Conservation (phyloP, 2,113 vertebrate genomes). For the Heterochromis multidens region DNA sequence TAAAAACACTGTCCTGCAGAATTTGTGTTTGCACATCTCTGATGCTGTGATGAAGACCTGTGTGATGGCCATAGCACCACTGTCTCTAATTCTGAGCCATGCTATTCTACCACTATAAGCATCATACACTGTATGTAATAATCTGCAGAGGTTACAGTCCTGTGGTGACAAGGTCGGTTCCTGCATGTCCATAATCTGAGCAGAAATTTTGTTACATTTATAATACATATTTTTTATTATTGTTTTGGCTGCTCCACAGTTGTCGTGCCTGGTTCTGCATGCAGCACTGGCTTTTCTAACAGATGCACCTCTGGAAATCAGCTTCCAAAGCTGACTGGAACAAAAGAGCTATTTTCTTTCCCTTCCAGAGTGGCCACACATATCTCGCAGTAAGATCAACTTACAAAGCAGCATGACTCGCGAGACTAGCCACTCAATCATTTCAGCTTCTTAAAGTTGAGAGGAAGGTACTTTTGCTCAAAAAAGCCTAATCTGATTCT, state of each 20-base stretch:
- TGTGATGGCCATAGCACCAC: background rate
- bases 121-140: conserved; percentile 11
- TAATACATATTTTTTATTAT: background rate
- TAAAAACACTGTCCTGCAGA: background rate
- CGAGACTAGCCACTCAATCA: background rate
- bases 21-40: conserved; percentile 24
- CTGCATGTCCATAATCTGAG: background rate
- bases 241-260: background rate
- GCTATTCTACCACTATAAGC: background rate
- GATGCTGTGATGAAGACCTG: conserved; percentile 12
- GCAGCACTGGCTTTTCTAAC: background rate
- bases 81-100: background rate
- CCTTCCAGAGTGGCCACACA: background rate
- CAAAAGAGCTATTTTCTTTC: background rate
- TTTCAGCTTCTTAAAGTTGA: conserved; percentile 13
- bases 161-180: background rate
- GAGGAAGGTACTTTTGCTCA: background rate
- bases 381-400: conserved; percentile 16
- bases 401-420: conserved; percentile 11
- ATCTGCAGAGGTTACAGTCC: conserved; percentile 38
- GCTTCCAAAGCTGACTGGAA: conserved; percentile 29
- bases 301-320: conserved; percentile 12
- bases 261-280: background rate
- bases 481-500: conserved; percentile 23
- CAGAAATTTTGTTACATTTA: conserved; percentile 10